Evolutionary conservation across 1,140 invertebrate species (phyloP).

Genomic region (Drosophila sproati): DNA sequence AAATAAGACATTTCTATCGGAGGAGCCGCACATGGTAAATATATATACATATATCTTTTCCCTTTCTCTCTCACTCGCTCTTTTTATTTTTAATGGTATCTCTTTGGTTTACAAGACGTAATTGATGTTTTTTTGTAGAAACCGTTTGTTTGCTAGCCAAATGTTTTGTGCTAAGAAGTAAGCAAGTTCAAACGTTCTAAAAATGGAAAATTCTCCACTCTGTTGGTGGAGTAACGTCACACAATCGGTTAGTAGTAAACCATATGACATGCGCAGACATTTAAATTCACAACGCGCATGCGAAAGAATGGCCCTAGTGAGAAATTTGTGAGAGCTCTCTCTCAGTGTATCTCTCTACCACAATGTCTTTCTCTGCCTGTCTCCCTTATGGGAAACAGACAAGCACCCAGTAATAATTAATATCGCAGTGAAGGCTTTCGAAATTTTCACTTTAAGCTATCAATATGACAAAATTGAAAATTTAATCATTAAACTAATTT

Average conservation of each 20-base stretch:
- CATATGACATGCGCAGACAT: constrained; percentile 29
- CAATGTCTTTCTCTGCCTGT: background rate
- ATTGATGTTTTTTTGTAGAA: constrained; percentile 4
- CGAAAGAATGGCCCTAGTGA: constrained; percentile 14
- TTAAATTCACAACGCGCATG: constrained; percentile 69
- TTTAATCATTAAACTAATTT: no score
- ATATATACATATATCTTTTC: constrained; percentile 11
- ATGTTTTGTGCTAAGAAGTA: constrained; percentile 23
- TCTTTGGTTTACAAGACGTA: constrained; percentile 27
- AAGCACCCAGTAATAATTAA: constrained; percentile 16
- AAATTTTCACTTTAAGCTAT: no score
- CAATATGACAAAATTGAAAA: no score
- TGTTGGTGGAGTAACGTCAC: constrained; percentile 16
- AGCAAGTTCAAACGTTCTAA: constrained; percentile 52
- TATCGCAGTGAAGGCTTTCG: background rate
- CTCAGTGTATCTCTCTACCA: background rate
- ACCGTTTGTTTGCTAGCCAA: constrained; percentile 4
- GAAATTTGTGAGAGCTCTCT: background rate
- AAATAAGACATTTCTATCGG: constrained; percentile 36
- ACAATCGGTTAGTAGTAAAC: constrained; percentile 1
- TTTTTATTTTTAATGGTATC: background rate
- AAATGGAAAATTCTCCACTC: constrained; percentile 59
- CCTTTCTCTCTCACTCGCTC: constrained; percentile 5
- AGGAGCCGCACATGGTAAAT: constrained; percentile 2
- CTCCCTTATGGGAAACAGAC: background rate